Evolutionary conservation across 92 coral and sea anemone genomes (phyloP), one percentile per base, ranked within the genome.

Genomic region (Blastomussa wellsi): DNA sequence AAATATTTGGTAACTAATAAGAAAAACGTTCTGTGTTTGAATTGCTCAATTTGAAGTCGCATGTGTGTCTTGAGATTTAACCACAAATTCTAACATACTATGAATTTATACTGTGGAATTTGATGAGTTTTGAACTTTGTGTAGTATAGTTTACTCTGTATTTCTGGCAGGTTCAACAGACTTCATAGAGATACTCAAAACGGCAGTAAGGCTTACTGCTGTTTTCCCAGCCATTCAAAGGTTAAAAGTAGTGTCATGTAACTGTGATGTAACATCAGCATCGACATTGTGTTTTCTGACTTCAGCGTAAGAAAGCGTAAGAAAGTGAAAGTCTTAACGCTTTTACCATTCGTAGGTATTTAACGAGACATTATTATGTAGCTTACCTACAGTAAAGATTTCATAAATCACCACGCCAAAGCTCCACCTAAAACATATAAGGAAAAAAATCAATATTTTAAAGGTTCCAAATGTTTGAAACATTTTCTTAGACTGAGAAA

Each of bases 371-470:
- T n/a, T n/a, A n/a, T 24, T 22, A 1, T n/a, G 3, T 14, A 42
- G 65, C 91, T 38, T 84, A 91, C 93, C 93, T 11, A 91, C 83
- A n/a, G 89, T 91, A 44, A 86, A 91, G 79, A 91, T 88, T 79
- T 91, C 94, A 71, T 91, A 91, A 44, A 91, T 73, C 13, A 91
- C 93, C 48, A 91, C 89, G 4, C 94, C 94, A 69, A 84, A 91
- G 66, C 94, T 91, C 94, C 94, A 91, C 79, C 94, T 13, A 85
- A 52, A 49, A 53, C 28, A 28, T 32, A 39, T 0, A n/a, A n/a
- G 22, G 5, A 28, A 76, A 26, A 14, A 20, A 6, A 24, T 5
- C 10, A 22, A 22, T 20, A 59, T 6, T 22, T 0, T 7, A 1
- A 24, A 0, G 22, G 17, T 20, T 59, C 17, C 65, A 41, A 41